These are phyloP conservation scores for Tenthredo livida DNA, from an alignment of 2,888 invertebrate genomes.

Conservation along the genomic window DNA sequence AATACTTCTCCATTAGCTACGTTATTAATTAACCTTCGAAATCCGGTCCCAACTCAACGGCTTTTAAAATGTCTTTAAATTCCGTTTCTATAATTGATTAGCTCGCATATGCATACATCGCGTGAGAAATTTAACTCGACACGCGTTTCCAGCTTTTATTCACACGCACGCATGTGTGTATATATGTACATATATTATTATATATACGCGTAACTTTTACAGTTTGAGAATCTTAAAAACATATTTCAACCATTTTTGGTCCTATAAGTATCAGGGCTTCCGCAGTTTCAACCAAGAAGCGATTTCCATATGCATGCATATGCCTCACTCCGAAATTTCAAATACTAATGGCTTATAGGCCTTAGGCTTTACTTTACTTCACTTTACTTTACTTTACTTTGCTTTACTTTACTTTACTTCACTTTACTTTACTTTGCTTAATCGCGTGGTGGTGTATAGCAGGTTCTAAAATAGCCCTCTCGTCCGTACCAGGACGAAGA, in stretches of 20 bases:
- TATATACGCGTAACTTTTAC: no score
- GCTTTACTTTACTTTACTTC: neutral
- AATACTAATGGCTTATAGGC: neutral
- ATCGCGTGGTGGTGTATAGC: neutral
- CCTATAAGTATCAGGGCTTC: neutral
- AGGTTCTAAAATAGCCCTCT: conserved; percentile 40
- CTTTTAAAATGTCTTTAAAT: neutral
- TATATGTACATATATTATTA: no score
- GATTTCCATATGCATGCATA: no score
- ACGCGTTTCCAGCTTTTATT: no score
- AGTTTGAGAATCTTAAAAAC: no score
- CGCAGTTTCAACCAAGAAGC: neutral
- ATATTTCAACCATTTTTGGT: neutral
- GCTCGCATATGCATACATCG: neutral
- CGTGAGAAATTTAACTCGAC: neutral
- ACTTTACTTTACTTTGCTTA: neutral
- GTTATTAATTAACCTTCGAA: conserved; percentile 16
- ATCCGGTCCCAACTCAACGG: conserved; percentile 4
- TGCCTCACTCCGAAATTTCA: no score
- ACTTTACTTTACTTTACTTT: neutral
- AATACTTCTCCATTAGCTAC: neutral
- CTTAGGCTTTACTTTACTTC: neutral
- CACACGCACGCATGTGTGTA: no score
- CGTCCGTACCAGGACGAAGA: conserved; percentile 50
- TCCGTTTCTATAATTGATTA: neutral